Evolutionary conservation across 1,140 invertebrate species (phyloP).

Genomic region (Papilio machaon): DNA sequence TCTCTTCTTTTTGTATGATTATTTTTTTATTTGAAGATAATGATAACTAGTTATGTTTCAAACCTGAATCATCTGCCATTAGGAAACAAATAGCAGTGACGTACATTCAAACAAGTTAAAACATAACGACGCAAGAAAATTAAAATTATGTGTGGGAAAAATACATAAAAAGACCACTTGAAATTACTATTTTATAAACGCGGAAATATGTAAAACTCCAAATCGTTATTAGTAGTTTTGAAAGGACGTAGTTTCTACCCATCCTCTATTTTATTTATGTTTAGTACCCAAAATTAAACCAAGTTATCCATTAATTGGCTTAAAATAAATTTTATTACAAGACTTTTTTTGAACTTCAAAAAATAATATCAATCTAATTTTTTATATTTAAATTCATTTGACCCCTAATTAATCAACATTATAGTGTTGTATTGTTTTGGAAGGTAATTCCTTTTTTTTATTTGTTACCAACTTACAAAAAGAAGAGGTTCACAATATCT

Average conservation of each 20-base stretch:
- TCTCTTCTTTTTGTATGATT: neutral
- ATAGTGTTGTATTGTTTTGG: no score
- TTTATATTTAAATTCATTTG: no score
- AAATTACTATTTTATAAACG: neutral
- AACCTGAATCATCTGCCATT: neutral
- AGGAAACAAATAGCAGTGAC: constrained; percentile 8
- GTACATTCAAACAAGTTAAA: constrained; percentile 21
- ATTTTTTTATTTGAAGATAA: neutral
- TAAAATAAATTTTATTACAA: no score
- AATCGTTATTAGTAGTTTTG: neutral
- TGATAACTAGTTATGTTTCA: neutral
- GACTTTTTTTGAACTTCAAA: no score
- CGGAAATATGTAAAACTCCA: neutral
- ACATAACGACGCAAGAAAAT: neutral
- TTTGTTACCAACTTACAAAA: no score
- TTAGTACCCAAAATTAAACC: neutral
- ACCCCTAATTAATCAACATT: no score
- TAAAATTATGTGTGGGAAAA: neutral
- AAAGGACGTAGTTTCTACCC: no score
- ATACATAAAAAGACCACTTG: neutral
- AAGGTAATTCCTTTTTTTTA: neutral
- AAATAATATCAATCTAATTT: no score
- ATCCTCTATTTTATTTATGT: neutral
- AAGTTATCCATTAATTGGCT: neutral
- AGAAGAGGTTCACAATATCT: no score